Base-by-base conservation (phyloP, 2,888 invertebrate species). In the Schrankia costaestrigalis region DNA sequence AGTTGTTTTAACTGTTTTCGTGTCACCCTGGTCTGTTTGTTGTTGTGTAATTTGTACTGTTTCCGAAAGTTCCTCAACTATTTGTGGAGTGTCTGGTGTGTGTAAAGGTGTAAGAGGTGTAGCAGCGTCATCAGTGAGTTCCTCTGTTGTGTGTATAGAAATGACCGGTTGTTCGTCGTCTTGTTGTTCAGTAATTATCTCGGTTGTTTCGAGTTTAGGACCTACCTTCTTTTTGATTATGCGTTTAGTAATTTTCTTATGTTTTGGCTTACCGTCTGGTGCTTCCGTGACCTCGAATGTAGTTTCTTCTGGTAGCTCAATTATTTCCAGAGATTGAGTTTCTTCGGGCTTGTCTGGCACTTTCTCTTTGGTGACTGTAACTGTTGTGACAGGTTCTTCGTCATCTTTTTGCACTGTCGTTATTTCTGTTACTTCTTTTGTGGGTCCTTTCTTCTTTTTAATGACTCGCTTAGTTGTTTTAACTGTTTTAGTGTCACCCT, bases 281-380 rank as follows among this genome's bases (percentile, higher is more conserved):
- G 49, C 42, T 11, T 36, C 40, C 1, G 62, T 51, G 45, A 71
- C 71, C 24, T 56, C 63, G 11, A 72, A 57, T 59, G 27, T 8
- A n/a, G 24, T 38, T 27, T 42, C 76, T 70, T 15, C 75, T 59
- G 46, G 76, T 59, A 28, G 77, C 70, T 63, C 83, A 53, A 40
- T 72, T 52, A 55, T 46, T 3, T 51, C 36, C 0, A 78, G 62
- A 0, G 69, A 1, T 70, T 49, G 84, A 0, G 71, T 63, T 11
- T 59, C 50, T 34, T 63, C 68, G 1, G 66, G 62, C 7, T 65
- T 42, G 9, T 39, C 27, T 0, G 31, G 38, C 0, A n/a, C 4
- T 5, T 28, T 15, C 6, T 25, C 15, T 33, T 46, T 40, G 1
- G 29, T 34, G 0, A 46, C 36, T 1, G 34, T 31, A 1, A 46